Base-by-base conservation (phyloP, 2,888 invertebrate genomes). In the Brachyptera putata region DNA sequence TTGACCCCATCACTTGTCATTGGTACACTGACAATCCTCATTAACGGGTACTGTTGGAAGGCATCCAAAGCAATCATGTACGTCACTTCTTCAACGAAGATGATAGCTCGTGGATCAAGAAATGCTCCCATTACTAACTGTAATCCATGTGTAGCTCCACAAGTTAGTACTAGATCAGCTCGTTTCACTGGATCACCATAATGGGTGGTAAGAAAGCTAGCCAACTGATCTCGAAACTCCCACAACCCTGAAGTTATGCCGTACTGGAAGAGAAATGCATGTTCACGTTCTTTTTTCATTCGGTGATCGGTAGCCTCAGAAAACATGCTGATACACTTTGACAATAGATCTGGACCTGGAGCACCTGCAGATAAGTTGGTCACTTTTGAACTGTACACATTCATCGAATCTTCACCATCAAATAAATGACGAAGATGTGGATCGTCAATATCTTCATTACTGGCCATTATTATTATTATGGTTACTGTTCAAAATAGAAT, bases 1-100 rank as follows among this genome's bases (percentile, higher is more conserved):
- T 81, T 77, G 1, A 83, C 76, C 1, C 81, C 77, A 64, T 79
- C 75, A 0, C 76, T 68, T 63, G 79, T 80, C 63, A 81, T 74
- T 43, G 80, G 79, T 11, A 84, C 80, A 55, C 37, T 34, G 25
- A 84, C 70, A 22, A 84, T 71, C 64, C 72, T 75, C 64, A 81
- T 72, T 1, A 76, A 71, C 7, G 80, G 76, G 66, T 83, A 84
- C 64, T 80, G 77, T 60, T 74, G 73, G 63, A 85, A 79, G 11
- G 74, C 72, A 36, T 79, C 77, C 22, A 82, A 69, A 1, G 82
- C 84, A 62, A 82, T 77, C 77, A 84, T 84, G 66, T 84, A 85
- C 1, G 84, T 82, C 13, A 79, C 81, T 69, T 85, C 82, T 67
- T 85, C 85, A 9, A 84, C 80, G 70, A 84, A 84, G 56, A 85